phyloP scores from a whole-genome alignment of 2,888 invertebrate species.

The Phengaris arion region DNA sequence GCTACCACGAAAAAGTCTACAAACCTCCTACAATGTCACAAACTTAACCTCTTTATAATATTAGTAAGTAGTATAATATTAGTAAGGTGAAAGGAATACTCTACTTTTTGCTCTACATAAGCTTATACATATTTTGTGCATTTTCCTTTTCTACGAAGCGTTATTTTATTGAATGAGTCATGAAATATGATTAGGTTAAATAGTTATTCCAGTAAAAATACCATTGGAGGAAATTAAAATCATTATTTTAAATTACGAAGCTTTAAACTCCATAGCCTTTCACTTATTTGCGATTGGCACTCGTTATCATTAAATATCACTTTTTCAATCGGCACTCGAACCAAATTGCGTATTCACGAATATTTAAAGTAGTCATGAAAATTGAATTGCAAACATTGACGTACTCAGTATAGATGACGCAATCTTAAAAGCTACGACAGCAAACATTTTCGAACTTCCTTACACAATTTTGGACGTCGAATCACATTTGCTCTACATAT shows the following conservation, averaged over 20 bases:
- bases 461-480: neutral
- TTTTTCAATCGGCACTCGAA: slow-evolving; percentile 4
- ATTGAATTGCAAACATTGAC: neutral
- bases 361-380: neutral
- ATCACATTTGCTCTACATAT: neutral
- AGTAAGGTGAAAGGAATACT: neutral
- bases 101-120: neutral
- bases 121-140: neutral
- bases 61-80: too few species aligned
- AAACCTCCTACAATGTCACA: too few species aligned
- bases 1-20: too few species aligned
- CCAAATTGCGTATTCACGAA: slow-evolving; percentile 10
- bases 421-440: neutral
- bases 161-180: neutral
- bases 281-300: slow-evolving; percentile 1
- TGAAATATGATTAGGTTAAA: neutral
- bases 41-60: too few species aligned
- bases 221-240: neutral
- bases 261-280: neutral
- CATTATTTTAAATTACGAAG: slow-evolving; percentile 13
- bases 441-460: neutral
- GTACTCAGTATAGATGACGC: neutral
- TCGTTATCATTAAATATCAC: slow-evolving; percentile 16
- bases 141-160: neutral
- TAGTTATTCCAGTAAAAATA: neutral